phyloP scores from a whole-genome alignment of 2,113 vertebrate species.

The Formicarius rufipectus region DNA sequence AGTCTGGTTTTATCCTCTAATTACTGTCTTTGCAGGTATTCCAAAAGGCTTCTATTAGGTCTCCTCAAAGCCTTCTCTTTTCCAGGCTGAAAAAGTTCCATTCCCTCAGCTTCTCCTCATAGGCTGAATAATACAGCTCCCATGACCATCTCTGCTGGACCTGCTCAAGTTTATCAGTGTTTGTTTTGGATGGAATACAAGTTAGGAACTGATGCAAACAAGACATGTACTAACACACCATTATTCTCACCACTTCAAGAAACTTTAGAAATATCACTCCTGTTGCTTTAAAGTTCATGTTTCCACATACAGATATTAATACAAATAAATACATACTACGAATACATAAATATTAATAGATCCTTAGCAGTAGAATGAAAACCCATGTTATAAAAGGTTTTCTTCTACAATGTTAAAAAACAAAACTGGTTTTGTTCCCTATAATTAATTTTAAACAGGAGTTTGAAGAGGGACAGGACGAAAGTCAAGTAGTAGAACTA shows the following conservation, averaged over 20 bases:
- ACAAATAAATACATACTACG: neutral
- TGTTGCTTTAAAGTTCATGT: neutral
- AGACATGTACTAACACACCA: neutral
- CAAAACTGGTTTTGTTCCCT: neutral
- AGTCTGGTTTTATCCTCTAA: neutral
- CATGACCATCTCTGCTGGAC: neutral
- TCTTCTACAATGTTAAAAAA: neutral
- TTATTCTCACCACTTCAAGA: neutral
- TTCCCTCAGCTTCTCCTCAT: neutral
- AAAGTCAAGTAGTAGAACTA: neutral
- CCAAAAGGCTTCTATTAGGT: neutral
- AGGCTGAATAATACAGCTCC: neutral
- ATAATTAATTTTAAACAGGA: neutral
- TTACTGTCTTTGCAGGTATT: neutral
- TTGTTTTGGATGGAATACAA: neutral
- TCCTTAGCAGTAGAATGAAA: neutral
- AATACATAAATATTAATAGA: neutral
- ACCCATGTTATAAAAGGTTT: neutral
- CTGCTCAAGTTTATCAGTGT: neutral
- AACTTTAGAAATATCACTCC: neutral
- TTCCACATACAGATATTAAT: neutral
- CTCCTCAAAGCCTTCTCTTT: neutral
- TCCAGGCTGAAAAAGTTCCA: neutral
- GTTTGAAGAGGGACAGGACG: neutral
- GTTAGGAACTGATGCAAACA: neutral